Base-by-base conservation (phyloP, 2,888 invertebrate species). In the Ochropleura plecta region DNA sequence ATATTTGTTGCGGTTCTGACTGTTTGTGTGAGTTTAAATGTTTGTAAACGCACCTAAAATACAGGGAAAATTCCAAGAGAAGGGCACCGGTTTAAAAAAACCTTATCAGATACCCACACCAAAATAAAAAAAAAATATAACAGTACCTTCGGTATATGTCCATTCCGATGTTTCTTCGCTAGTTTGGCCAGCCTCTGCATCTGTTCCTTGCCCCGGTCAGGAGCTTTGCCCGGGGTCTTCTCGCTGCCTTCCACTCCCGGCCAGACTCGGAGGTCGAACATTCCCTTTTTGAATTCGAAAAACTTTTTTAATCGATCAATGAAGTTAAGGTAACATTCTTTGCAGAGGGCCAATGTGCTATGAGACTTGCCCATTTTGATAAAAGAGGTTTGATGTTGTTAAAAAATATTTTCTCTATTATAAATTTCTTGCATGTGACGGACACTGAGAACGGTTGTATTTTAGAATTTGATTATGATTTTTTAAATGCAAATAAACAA, bases 251-350 rank as follows among this genome's bases (percentile, higher is more conserved):
- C 99, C 14, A 98, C 98, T 66, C 98, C 98, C 0, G 99, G 98
- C 99, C 99, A 99, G 46, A 99, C 98, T 81, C 98, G 97, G 55
- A 99, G 96, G 93, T 99, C 99, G 91, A 98, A 97, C 97, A 98
- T 98, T 9, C 99, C 98, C 97, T 97, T 93, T 87, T 86, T 88
- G 20, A 74, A 79, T 70, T 89, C 86, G 84, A 90, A 90, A 88
- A 90, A 79, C 81, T 85, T 88, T 82, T 91, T 93, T 40, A 95
- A 69, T 53, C 86, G 84, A 65, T 80, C 70, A 65, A 90, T 79
- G 5, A 95, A 42, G 9, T 86, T 87, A 42, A 88, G 4, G 75
- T 90, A 92, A 73, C 86, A 91, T 64, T 87, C 90, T 68, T 89
- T 90, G 79, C 92, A 93, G 5, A 88, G 48, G 7, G 87, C 81